A percentile compares a stretch with the other conserved stretches of the same genome.
Evolutionary conservation across 2,888 invertebrate species (phyloP).

Genomic region (Hirtodrosophila cameraria): DNA sequence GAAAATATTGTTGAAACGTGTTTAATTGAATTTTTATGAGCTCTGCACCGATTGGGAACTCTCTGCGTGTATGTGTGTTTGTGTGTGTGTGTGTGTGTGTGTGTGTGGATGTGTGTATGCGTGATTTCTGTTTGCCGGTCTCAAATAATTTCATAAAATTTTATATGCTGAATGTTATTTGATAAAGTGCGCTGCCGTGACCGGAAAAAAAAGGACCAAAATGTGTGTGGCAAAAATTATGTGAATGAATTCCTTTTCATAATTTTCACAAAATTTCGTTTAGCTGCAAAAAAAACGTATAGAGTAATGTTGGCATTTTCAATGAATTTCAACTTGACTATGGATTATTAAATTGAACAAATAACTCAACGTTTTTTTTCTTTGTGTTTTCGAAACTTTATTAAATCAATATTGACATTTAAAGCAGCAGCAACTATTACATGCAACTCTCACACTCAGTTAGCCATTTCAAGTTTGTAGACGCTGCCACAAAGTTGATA

Average conservation of each 20-base stretch:
- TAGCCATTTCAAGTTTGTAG: conserved; percentile 7
- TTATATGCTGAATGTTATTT: conserved; percentile 60
- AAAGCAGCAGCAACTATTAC: neutral
- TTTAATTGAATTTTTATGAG: conserved; percentile 80
- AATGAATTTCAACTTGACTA: conserved; percentile 16
- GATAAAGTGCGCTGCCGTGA: conserved; percentile 60
- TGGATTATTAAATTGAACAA: too few relatives aligned
- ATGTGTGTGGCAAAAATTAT: neutral
- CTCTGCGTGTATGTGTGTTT: too few relatives aligned
- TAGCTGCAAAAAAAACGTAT: conserved; percentile 11
- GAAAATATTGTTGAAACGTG: conserved; percentile 75
- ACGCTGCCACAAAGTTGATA: conserved; percentile 9
- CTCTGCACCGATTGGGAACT: too few relatives aligned
- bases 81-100: too few relatives aligned
- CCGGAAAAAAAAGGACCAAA: conserved; percentile 46
- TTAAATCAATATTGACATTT: too few relatives aligned
- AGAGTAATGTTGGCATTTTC: conserved; percentile 25
- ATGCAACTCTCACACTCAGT: conserved; percentile 2
- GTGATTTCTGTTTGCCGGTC: conserved; percentile 43
- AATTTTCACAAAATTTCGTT: conserved; percentile 48
- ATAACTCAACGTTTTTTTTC: too few relatives aligned
- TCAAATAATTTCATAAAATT: conserved; percentile 73
- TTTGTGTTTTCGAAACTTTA: too few relatives aligned
- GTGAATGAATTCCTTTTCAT: conserved; percentile 35
- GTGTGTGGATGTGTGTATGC: conserved; percentile 42